Percentiles rank a stretch among this genome's conserved stretches.
Conservation (phyloP, 1,140 invertebrate species). For the Brachionus angularis region DNA sequence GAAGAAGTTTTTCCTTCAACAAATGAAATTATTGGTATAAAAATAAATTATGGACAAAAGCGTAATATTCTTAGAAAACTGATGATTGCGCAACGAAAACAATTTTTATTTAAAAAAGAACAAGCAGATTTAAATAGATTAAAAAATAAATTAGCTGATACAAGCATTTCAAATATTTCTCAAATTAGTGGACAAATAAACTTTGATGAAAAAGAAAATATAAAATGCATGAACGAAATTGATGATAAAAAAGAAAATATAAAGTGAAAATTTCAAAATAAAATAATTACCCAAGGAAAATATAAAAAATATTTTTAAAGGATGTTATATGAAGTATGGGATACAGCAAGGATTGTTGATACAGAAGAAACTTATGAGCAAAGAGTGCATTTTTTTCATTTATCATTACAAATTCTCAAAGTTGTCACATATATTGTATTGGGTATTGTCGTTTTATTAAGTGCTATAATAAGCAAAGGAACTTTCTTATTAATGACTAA, state of each 20-base stretch:
- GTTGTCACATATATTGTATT: slow-evolving; percentile 53
- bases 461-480: slow-evolving; percentile 53
- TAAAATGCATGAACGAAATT: not conserved
- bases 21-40: slow-evolving; percentile 15
- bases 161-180: slow-evolving; percentile 36
- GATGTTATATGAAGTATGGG: slow-evolving; percentile 40
- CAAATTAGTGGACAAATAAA: slow-evolving; percentile 23
- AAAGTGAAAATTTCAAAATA: not conserved
- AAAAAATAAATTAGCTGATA: slow-evolving; percentile 29
- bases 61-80: slow-evolving; percentile 27
- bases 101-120: slow-evolving; percentile 42
- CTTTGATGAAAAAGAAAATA: not conserved
- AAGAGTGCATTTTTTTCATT: slow-evolving; percentile 38
- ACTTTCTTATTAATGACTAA: slow-evolving; percentile 56
- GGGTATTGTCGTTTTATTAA: slow-evolving; percentile 52
- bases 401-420: slow-evolving; percentile 49
- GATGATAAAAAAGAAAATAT: not conserved
- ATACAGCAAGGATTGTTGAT: slow-evolving; percentile 24
- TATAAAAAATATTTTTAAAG: not conserved
- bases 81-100: slow-evolving; percentile 39
- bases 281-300: not conserved
- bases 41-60: slow-evolving; percentile 35
- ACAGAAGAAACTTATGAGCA: slow-evolving; percentile 43
- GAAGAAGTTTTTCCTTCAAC: not conserved
- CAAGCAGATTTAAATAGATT: slow-evolving; percentile 26